Percentiles rank a stretch among this genome's conserved stretches.
Conservation (phyloP, 2,797 vertebrate genomes). For the Atherinosoma microstoma region DNA sequence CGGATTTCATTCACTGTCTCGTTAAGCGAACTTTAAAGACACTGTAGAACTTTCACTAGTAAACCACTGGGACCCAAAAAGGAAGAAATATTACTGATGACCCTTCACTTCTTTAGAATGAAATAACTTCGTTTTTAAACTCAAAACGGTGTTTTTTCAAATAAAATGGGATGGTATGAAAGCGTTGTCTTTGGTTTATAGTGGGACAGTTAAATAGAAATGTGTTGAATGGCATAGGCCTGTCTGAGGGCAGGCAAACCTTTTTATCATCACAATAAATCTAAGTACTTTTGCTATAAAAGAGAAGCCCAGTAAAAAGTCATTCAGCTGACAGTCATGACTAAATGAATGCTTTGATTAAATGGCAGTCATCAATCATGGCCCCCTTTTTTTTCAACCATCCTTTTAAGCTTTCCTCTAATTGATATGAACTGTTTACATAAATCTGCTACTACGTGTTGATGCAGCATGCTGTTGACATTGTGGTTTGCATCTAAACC, state of each 20-base stretch:
- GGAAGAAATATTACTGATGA: not conserved
- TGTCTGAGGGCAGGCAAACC: slow-evolving; percentile 53
- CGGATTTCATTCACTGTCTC: slow-evolving; percentile 75
- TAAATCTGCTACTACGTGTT: slow-evolving; percentile 69
- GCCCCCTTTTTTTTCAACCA: slow-evolving; percentile 44
- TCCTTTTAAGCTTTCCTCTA: slow-evolving; percentile 62
- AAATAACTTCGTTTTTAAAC: slow-evolving; percentile 19
- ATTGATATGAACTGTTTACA: slow-evolving; percentile 70
- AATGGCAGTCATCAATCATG: slow-evolving; percentile 77
- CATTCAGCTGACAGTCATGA: slow-evolving; percentile 73
- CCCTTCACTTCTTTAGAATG: slow-evolving; percentile 13
- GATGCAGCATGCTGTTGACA: slow-evolving; percentile 35
- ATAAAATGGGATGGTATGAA: slow-evolving; percentile 25
- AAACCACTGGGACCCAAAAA: slow-evolving; percentile 27
- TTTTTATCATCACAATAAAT: slow-evolving; percentile 80
- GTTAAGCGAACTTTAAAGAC: slow-evolving; percentile 73
- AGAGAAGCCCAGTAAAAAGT: slow-evolving; percentile 65
- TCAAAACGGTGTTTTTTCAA: slow-evolving; percentile 30
- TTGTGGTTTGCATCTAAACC: slow-evolving; percentile 47
- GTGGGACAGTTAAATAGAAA: slow-evolving; percentile 39
- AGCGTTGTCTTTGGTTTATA: slow-evolving; percentile 53
- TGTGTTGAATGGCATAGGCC: slow-evolving; percentile 42
- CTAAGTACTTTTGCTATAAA: slow-evolving; percentile 63
- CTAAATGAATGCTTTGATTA: slow-evolving; percentile 74
- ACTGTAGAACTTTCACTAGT: slow-evolving; percentile 54